A percentile compares a stretch with the other conserved stretches of the same genome.
Conservation (phyloP, 2,888 invertebrate genomes). For the Argyra leucocephala region DNA sequence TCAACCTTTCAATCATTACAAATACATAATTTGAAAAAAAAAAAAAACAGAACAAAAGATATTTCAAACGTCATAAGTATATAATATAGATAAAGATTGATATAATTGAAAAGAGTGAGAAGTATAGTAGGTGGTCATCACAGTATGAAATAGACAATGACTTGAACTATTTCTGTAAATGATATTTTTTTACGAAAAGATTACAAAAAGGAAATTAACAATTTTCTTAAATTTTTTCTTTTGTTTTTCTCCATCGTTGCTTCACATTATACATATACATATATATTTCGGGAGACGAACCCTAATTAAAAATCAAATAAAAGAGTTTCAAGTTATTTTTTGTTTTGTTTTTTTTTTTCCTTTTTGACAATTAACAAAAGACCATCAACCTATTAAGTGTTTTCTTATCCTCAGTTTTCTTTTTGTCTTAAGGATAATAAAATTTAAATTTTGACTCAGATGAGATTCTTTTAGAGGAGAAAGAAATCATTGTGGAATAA, state of each 20-base stretch:
- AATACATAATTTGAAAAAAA: no score
- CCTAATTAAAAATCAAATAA: neutral
- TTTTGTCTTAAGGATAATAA: neutral
- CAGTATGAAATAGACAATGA: neutral
- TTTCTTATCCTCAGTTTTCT: neutral
- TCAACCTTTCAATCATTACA: no score
- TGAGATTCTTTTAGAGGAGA: no score
- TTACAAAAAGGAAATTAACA: neutral
- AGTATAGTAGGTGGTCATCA: neutral
- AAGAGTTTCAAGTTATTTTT: neutral
- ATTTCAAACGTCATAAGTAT: no score
- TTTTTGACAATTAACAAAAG: neutral
- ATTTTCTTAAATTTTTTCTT: neutral
- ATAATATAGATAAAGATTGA: neutral
- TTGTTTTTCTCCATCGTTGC: neutral
- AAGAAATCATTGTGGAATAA: no score
- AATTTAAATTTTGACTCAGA: no score
- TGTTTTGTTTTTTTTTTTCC: neutral
- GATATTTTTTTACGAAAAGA: neutral
- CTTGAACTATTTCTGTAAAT: neutral
- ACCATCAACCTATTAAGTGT: neutral
- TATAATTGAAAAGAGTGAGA: neutral
- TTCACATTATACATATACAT: neutral
- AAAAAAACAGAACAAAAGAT: no score
- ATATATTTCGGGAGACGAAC: neutral